Percentiles rank a stretch among this genome's conserved stretches.
Conservation (phyloP, 2,888 invertebrate species). For the Taphrorychus bicolor region DNA sequence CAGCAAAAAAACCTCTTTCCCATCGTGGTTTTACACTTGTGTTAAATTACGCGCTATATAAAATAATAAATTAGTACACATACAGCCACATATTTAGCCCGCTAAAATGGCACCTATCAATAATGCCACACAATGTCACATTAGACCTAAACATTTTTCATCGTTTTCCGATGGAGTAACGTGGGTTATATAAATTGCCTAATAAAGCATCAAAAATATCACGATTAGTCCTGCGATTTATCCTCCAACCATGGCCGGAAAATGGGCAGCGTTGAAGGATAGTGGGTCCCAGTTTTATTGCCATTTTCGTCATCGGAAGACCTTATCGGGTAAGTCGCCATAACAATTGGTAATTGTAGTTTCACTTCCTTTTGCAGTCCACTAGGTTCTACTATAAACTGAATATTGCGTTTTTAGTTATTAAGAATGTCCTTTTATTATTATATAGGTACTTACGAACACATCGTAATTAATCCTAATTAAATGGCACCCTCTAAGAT, state of each 20-base stretch:
- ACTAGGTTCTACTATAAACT: conserved; percentile 92
- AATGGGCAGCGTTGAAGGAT: conserved; percentile 89
- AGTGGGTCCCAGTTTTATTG: conserved; percentile 85
- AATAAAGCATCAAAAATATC: too few species aligned
- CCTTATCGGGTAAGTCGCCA: conserved; percentile 90
- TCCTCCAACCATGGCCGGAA: conserved; percentile 90
- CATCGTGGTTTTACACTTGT: background rate
- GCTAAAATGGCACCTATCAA: background rate
- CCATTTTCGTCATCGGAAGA: conserved; percentile 69
- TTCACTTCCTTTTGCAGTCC: conserved; percentile 92
- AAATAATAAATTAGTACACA: background rate
- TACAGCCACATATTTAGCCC: background rate
- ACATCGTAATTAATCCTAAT: conserved; percentile 94
- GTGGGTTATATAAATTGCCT: too few species aligned
- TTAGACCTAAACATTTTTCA: background rate
- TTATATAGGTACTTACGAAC: conserved; percentile 70
- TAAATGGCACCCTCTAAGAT: conserved; percentile 91
- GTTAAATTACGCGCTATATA: background rate
- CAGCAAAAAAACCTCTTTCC: background rate
- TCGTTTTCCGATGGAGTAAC: too few species aligned
- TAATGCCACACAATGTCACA: background rate
- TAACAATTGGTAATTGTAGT: conserved; percentile 87
- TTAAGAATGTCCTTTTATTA: background rate
- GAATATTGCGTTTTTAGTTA: background rate
- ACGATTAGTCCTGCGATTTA: conserved; percentile 58